These are phyloP conservation scores for Heteropelma amictum DNA, from an alignment of 2,888 invertebrate species.

Conservation along the genomic window DNA sequence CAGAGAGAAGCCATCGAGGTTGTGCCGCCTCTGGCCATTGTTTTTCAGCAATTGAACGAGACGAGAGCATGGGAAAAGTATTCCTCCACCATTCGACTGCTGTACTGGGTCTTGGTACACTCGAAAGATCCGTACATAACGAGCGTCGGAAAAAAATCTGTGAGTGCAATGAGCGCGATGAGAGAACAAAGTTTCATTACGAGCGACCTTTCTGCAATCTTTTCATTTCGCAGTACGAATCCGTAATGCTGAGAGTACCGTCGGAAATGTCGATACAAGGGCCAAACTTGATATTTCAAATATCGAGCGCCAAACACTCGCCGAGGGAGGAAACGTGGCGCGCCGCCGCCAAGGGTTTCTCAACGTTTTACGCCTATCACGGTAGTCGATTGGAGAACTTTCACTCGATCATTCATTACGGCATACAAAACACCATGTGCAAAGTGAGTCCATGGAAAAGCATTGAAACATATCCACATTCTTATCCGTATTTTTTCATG, in stretches of 20 bases:
- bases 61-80: conserved; percentile 75
- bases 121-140: conserved; percentile 82
- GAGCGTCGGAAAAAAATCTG: conserved; percentile 80
- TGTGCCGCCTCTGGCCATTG: conserved; percentile 80
- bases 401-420: conserved; percentile 88
- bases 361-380: conserved; percentile 86
- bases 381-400: conserved; percentile 90
- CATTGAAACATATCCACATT: no score
- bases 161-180: conserved; percentile 69
- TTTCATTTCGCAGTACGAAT: conserved; percentile 79
- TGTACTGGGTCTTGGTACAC: conserved; percentile 84
- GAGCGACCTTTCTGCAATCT: conserved; percentile 7
- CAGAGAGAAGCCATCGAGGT: conserved; percentile 81
- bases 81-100: conserved; percentile 81
- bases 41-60: conserved; percentile 78
- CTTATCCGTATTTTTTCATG: no score
- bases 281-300: conserved; percentile 86
- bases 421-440: conserved; percentile 86
- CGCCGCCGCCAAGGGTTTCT: conserved; percentile 79
- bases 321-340: conserved; percentile 82
- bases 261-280: conserved; percentile 77
- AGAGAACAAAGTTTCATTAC: not conserved
- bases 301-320: conserved; percentile 80
- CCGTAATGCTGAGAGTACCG: conserved; percentile 80
- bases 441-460: conserved; percentile 79